These are phyloP conservation scores for Xanthia togata DNA, from an alignment of 2,888 invertebrate genomes.

Conservation along the genomic window DNA sequence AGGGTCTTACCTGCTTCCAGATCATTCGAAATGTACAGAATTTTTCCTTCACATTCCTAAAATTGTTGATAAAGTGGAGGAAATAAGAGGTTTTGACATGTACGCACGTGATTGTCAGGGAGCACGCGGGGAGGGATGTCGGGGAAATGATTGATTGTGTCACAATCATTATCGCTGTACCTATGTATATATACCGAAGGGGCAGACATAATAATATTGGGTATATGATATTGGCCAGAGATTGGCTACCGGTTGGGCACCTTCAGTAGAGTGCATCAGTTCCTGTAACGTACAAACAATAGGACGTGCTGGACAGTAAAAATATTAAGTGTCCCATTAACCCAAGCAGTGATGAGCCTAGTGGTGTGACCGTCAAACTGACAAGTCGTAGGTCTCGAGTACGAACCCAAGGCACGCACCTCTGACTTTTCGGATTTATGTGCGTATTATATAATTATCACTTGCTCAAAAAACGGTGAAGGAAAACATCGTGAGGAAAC, in stretches of 20 bases:
- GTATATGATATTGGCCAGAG: not conserved
- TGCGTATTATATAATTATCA: no score
- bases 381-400: no score
- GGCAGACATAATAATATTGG: not conserved
- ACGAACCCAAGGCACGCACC: no score
- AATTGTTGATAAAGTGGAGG: not conserved
- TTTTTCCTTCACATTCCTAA: not conserved
- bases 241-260: not conserved
- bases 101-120: not conserved
- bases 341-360: no score
- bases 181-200: not conserved
- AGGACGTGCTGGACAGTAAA: not conserved
- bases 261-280: not conserved
- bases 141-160: conserved; percentile 16
- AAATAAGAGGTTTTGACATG: conserved; percentile 18
- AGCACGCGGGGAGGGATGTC: not conserved
- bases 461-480: no score
- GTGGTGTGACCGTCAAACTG: no score
- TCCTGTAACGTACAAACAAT: not conserved
- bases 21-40: conserved; percentile 13
- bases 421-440: no score
- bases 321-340: no score
- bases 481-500: no score
- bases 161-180: not conserved
- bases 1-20: not conserved